phyloP scores from a whole-genome alignment of 37 sponge, comb jelly and placozoan species.

The Crambe crambe region DNA sequence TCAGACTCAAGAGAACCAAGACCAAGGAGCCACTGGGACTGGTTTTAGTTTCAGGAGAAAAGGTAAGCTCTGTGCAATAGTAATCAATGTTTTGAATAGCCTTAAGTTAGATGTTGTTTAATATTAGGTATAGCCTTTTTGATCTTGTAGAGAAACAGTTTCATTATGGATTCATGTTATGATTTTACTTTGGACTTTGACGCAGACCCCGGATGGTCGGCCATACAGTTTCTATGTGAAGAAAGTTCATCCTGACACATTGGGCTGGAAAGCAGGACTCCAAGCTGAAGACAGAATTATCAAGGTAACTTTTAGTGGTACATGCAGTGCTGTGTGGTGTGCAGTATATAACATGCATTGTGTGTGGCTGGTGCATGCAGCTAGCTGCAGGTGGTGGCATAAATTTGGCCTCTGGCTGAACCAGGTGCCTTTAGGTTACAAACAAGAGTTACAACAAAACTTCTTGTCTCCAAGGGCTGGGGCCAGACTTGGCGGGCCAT shows the following conservation, averaged over 20 bases:
- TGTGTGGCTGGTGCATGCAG: no score
- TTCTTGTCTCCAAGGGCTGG: no score
- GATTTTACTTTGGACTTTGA: not conserved
- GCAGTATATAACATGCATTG: no score
- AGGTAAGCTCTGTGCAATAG: conserved; percentile 36
- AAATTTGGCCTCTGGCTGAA: no score
- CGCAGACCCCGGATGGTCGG: conserved; percentile 34
- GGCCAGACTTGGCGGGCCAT: no score
- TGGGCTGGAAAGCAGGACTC: conserved; percentile 64
- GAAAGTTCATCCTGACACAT: conserved; percentile 44
- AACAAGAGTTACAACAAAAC: no score
- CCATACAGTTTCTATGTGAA: conserved; percentile 42
- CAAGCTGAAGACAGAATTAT: conserved; percentile 70
- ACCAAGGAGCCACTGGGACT: conserved; percentile 71
- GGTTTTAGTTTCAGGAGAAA: conserved; percentile 64
- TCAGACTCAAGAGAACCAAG: conserved; percentile 42
- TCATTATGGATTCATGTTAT: not conserved
- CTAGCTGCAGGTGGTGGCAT: no score
- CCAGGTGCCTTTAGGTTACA: no score
- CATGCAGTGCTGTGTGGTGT: no score
- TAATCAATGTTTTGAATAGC: no score
- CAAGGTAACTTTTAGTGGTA: conserved; percentile 58
- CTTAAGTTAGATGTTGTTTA: not conserved
- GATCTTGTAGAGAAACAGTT: not conserved
- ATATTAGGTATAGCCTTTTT: no score